phyloP scores from a whole-genome alignment of 2,888 invertebrate genomes.

The Lydus trimaculatus region DNA sequence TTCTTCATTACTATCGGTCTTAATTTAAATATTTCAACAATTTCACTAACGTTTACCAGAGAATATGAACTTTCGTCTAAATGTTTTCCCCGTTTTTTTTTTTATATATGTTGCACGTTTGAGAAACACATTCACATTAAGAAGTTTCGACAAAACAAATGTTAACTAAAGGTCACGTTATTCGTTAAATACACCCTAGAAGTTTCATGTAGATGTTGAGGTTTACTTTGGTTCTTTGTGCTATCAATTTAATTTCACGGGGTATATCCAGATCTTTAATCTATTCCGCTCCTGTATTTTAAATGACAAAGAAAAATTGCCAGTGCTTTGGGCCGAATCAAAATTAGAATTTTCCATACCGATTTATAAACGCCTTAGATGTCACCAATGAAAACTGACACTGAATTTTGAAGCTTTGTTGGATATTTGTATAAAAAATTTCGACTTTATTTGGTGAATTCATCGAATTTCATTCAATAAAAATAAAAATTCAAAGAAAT shows the following conservation, averaged over 20 bases:
- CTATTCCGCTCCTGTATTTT: constrained; percentile 20
- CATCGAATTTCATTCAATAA: not conserved
- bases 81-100: not conserved
- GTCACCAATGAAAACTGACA: not conserved
- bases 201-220: not conserved
- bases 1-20: not conserved
- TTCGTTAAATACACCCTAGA: not conserved
- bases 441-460: not conserved
- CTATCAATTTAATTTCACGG: constrained; percentile 29
- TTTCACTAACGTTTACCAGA: not conserved
- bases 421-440: not conserved
- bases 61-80: too few relatives aligned
- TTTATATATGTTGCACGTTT: not conserved
- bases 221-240: not conserved
- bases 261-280: constrained; percentile 28
- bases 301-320: constrained; percentile 32
- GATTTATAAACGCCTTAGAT: constrained; percentile 15
- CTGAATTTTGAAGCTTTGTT: not conserved
- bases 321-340: constrained; percentile 27
- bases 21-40: constrained; percentile 5
- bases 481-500: too few relatives aligned
- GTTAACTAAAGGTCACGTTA: too few relatives aligned
- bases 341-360: constrained; percentile 27
- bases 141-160: too few relatives aligned
- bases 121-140: not conserved